Evolutionary conservation across 2,113 vertebrate species (phyloP).

Genomic region (Phocoena sinus): DNA sequence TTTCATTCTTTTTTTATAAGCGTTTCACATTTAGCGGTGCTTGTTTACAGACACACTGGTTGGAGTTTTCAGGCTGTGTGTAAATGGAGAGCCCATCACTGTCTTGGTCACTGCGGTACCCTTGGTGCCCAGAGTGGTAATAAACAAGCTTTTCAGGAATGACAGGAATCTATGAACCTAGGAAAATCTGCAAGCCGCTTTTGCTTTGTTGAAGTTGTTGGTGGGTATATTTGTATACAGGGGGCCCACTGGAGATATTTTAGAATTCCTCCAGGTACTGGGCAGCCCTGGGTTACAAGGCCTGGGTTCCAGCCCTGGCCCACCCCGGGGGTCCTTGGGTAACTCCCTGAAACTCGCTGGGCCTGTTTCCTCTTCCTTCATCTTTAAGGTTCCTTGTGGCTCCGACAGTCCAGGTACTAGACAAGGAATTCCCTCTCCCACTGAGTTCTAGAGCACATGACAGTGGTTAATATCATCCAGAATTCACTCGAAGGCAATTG

Average conservation of each 20-base stretch:
- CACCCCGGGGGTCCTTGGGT: no score
- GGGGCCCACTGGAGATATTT: no score
- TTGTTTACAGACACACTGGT: neutral
- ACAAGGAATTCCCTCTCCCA: neutral
- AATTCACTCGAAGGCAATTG: neutral
- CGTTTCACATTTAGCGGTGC: neutral
- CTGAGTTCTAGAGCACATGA: neutral
- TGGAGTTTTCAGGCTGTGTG: neutral
- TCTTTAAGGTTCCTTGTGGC: neutral
- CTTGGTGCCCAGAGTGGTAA: neutral
- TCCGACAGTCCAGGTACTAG: neutral
- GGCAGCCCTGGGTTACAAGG: neutral
- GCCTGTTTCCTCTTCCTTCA: neutral
- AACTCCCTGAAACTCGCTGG: neutral
- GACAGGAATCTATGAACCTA: neutral
- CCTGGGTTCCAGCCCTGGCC: neutral
- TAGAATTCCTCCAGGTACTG: neutral
- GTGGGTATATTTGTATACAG: neutral
- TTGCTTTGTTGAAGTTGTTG: neutral
- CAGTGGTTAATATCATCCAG: neutral
- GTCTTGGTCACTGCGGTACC: accelerated
- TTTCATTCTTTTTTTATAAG: neutral
- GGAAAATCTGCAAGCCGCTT: neutral
- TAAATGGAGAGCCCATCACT: accelerated
- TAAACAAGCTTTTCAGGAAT: neutral